phyloP scores from a whole-genome alignment of 2,113 vertebrate species.

The Pseudorhombus dupliciocellatus region DNA sequence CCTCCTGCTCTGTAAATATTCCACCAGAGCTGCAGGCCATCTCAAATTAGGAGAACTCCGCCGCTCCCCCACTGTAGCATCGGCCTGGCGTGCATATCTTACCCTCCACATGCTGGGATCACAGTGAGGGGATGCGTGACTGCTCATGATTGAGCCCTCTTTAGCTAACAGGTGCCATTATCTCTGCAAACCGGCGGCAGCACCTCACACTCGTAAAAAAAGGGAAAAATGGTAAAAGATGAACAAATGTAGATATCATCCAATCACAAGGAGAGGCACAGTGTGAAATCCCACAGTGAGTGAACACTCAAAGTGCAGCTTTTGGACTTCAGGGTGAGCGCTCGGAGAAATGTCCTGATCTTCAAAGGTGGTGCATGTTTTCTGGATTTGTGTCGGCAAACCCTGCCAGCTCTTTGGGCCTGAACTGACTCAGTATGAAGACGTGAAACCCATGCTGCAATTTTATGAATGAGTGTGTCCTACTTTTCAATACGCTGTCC shows the following conservation, averaged over 20 bases:
- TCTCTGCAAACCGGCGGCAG: constrained; percentile 42
- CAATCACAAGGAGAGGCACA: constrained; percentile 50
- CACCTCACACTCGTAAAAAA: constrained; percentile 24
- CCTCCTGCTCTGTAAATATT: constrained; percentile 6
- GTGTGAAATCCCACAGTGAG: constrained; percentile 51
- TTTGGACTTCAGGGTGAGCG: constrained; percentile 36
- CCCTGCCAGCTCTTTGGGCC: neutral
- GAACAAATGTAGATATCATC: constrained; percentile 67
- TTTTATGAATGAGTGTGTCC: constrained; percentile 65
- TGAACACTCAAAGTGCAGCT: constrained; percentile 41
- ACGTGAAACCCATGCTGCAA: constrained; percentile 18
- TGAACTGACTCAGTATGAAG: constrained; percentile 24
- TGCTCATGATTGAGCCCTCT: constrained; percentile 62
- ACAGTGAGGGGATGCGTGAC: constrained; percentile 56
- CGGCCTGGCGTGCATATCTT: constrained; percentile 35
- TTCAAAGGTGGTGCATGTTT: constrained; percentile 17
- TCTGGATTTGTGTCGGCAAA: constrained; percentile 33
- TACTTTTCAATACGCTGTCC: constrained; percentile 61
- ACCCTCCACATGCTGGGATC: constrained; percentile 37
- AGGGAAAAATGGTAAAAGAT: constrained; percentile 44
- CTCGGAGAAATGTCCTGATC: constrained; percentile 11
- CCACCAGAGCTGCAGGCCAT: constrained; percentile 24
- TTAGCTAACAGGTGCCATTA: constrained; percentile 69
- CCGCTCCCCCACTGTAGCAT: constrained; percentile 8
- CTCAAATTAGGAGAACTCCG: constrained; percentile 38